A percentile compares a stretch with the other conserved stretches of the same genome.
Conservation (phyloP, 2,888 invertebrate species). For the Gastrophysa polygoni region DNA sequence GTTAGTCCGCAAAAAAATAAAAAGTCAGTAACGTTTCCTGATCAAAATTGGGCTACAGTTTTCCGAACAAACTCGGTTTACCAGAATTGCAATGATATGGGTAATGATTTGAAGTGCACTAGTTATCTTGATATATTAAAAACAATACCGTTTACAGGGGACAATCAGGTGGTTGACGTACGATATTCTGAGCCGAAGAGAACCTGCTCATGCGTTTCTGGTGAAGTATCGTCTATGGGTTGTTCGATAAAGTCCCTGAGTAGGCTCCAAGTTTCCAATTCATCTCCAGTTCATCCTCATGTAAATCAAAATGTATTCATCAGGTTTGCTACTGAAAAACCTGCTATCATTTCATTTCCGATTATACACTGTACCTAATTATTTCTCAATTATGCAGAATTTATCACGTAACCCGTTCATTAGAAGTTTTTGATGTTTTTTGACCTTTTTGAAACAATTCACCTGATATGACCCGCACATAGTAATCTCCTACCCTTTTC, state of each 20-base stretch:
- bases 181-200: conserved; percentile 2
- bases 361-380: no score
- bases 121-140: no score
- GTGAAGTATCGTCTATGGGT: background rate
- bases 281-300: conserved; percentile 2
- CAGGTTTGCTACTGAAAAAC: no score
- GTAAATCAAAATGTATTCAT: background rate
- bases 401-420: no score
- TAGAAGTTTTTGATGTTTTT: no score
- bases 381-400: no score
- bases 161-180: background rate
- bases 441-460: no score
- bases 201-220: conserved; percentile 1
- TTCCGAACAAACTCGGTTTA: conserved; percentile 1
- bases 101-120: background rate
- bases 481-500: no score
- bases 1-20: background rate
- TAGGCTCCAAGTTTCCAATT: background rate
- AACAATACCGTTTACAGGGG: background rate
- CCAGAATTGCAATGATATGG: conserved; percentile 2
- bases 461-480: no score
- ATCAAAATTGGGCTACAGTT: conserved; percentile 3
- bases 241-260: conserved; percentile 6
- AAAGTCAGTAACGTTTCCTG: conserved; percentile 5
- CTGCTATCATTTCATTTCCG: no score